phyloP scores from a whole-genome alignment of 2,797 vertebrate species.

The Psittacula derbiana region DNA sequence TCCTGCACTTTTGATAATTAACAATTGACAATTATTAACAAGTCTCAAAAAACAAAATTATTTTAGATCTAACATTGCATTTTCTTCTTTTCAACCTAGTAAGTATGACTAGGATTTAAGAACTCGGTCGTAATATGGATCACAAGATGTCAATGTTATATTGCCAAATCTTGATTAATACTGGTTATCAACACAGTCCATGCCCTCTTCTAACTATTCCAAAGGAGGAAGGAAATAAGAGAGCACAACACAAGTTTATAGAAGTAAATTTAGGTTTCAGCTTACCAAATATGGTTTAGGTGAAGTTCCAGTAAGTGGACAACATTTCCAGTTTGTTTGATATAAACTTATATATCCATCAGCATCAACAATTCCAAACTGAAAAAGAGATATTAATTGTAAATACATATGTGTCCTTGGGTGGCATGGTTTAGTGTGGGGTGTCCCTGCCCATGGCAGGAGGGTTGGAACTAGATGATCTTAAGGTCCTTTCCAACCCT shows the following conservation, averaged over 20 bases:
- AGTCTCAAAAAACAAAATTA: background rate
- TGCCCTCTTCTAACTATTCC: background rate
- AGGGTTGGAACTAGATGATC: no score
- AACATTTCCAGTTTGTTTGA: conserved; percentile 91
- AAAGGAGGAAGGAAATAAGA: background rate
- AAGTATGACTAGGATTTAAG: background rate
- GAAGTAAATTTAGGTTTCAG: background rate
- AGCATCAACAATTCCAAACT: conserved; percentile 97
- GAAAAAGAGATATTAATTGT: background rate
- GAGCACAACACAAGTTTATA: background rate
- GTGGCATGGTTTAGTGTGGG: no score
- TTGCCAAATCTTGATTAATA: background rate
- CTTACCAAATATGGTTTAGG: conserved; percentile 95
- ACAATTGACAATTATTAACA: background rate
- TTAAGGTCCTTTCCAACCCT: no score
- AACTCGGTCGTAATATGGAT: background rate
- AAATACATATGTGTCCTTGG: background rate
- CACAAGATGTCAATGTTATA: background rate
- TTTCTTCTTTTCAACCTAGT: background rate
- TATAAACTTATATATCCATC: conserved; percentile 96
- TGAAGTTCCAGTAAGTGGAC: conserved; percentile 82
- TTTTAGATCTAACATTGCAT: background rate
- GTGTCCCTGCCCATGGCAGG: no score
- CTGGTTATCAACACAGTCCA: background rate
- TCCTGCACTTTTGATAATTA: background rate